These are phyloP conservation scores for Chondrosia reniformis DNA, from an alignment of 37 sponge, comb jelly and placozoan genomes.

Conservation along the genomic window DNA sequence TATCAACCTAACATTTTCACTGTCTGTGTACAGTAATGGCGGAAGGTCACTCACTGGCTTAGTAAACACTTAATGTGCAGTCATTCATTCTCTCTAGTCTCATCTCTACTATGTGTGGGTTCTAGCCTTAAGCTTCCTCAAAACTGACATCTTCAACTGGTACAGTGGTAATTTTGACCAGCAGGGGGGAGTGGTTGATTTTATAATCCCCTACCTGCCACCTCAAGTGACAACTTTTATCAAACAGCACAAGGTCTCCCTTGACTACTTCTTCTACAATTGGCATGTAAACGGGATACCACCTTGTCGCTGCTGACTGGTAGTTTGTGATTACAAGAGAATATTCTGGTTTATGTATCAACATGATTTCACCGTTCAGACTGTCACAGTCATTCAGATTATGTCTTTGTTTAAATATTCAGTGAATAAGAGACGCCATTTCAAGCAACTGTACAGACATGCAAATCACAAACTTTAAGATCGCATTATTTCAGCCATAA, in stretches of 20 bases:
- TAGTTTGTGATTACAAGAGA: too few species aligned
- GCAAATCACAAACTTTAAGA: too few species aligned
- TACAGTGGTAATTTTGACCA: constrained; percentile 45
- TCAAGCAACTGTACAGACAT: too few species aligned
- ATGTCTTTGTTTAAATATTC: too few species aligned
- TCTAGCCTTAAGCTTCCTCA: constrained; percentile 21
- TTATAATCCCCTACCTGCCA: constrained; percentile 50
- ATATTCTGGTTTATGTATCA: too few species aligned
- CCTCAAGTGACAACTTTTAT: constrained; percentile 26
- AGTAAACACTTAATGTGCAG: neutral
- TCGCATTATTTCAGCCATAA: too few species aligned
- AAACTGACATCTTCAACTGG: constrained; percentile 65
- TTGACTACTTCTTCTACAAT: constrained; percentile 60
- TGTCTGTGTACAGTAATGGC: neutral
- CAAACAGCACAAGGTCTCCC: neutral
- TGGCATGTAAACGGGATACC: constrained; percentile 64
- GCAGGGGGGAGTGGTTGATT: constrained; percentile 50
- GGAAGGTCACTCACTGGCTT: neutral
- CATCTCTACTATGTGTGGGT: constrained; percentile 31
- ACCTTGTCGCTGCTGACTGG: constrained; percentile 60
- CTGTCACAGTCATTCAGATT: too few species aligned
- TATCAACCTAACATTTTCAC: too few species aligned
- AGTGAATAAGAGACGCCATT: too few species aligned
- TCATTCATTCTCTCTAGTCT: too few species aligned
- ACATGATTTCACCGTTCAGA: too few species aligned